These are phyloP conservation scores for Psammodynastes pulverulentus DNA, from an alignment of 2,113 vertebrate species.

Conservation along the genomic window DNA sequence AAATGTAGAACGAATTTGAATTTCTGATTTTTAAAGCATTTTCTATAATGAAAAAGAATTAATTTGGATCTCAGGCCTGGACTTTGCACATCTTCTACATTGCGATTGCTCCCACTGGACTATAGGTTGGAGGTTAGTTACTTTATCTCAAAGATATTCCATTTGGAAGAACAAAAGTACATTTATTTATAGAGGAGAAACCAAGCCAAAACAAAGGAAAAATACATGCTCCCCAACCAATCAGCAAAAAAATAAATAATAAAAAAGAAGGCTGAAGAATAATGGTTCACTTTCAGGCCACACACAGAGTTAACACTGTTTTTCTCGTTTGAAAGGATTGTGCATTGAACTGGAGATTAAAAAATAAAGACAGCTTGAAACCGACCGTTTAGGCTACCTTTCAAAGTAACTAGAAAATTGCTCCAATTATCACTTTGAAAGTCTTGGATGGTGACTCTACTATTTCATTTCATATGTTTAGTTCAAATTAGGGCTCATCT, in stretches of 20 bases:
- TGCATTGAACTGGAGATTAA: neutral
- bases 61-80: slow-evolving; percentile 47
- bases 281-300: slow-evolving; percentile 35
- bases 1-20: neutral
- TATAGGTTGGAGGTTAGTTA: slow-evolving; percentile 36
- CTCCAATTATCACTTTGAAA: neutral
- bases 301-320: neutral
- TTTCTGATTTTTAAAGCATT: neutral
- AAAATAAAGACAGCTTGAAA: neutral
- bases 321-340: slow-evolving; percentile 18
- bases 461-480: neutral
- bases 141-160: slow-evolving; percentile 22
- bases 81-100: slow-evolving; percentile 43
- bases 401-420: neutral
- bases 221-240: slow-evolving; percentile 25
- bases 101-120: slow-evolving; percentile 14
- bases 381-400: neutral
- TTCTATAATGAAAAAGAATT: neutral
- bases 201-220: slow-evolving; percentile 49
- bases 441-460: neutral
- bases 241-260: neutral
- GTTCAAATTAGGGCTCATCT: neutral
- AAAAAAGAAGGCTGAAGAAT: neutral
- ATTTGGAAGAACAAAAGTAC: slow-evolving; percentile 39
- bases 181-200: slow-evolving; percentile 37